These are phyloP conservation scores for Spilogale gracilis DNA, from an alignment of 2,113 vertebrate species.

Conservation along the genomic window DNA sequence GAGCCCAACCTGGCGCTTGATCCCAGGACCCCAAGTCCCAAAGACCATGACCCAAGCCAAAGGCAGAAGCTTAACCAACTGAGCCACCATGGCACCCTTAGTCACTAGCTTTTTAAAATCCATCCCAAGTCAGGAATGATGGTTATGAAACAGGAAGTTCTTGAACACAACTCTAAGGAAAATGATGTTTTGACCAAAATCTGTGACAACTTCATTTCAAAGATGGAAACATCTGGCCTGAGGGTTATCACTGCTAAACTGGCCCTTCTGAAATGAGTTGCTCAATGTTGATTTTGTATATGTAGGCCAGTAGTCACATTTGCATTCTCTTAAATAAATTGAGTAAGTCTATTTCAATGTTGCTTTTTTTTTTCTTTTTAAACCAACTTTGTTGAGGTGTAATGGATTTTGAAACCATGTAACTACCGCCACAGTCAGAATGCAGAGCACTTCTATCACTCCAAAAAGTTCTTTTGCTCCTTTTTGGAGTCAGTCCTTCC, in stretches of 20 bases:
- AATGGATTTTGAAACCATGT: background rate
- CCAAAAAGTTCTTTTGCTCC: background rate
- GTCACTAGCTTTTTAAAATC: background rate
- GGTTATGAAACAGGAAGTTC: background rate
- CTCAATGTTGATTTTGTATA: background rate
- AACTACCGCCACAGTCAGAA: background rate
- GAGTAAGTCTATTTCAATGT: background rate
- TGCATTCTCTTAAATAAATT: conserved; percentile 28
- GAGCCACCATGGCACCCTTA: background rate
- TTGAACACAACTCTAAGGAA: conserved; percentile 12
- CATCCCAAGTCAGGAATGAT: background rate
- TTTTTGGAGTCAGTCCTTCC: background rate
- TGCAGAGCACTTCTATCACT: background rate
- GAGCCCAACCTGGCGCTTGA: background rate
- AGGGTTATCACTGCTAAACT: background rate
- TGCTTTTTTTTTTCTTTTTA: background rate
- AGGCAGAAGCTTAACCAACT: background rate
- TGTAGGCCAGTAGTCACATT: background rate
- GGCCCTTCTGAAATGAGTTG: background rate
- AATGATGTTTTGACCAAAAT: background rate
- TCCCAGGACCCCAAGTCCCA: background rate
- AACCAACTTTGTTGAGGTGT: background rate
- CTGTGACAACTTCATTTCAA: background rate
- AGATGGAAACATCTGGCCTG: background rate
- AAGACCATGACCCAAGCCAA: background rate